Evolutionary conservation across 2,888 invertebrate species (phyloP).

Genomic region (Eulithis prunata): DNA sequence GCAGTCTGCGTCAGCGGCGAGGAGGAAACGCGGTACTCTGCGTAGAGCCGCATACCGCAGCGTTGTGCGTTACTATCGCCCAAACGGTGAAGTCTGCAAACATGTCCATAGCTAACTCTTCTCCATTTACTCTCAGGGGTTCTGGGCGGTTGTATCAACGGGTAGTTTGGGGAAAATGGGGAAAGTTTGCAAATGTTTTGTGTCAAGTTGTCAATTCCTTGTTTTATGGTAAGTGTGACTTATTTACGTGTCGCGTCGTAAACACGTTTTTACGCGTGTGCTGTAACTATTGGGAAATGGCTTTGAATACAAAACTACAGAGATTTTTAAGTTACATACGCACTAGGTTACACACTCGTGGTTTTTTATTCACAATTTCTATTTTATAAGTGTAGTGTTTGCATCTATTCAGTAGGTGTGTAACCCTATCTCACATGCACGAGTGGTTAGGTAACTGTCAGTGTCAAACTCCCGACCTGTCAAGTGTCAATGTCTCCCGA

Average conservation of each 20-base stretch:
- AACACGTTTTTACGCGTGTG: slow-evolving; percentile 14
- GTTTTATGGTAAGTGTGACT: slow-evolving; percentile 30
- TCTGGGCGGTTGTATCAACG: slow-evolving; percentile 14
- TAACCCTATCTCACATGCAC: too few species aligned
- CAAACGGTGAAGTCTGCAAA: background rate
- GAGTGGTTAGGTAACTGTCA: too few species aligned
- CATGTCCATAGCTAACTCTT: background rate
- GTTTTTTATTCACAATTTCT: too few species aligned
- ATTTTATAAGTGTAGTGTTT: too few species aligned
- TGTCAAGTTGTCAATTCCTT: slow-evolving; percentile 28
- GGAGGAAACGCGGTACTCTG: too few species aligned
- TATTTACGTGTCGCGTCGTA: slow-evolving; percentile 24
- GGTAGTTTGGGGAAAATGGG: slow-evolving; percentile 32
- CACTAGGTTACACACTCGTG: too few species aligned
- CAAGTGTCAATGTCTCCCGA: too few species aligned
- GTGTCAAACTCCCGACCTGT: too few species aligned
- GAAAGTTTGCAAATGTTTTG: slow-evolving; percentile 30
- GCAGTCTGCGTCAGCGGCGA: too few species aligned
- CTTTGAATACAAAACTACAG: slow-evolving; percentile 7
- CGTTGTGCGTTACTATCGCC: too few species aligned
- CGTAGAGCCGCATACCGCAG: too few species aligned
- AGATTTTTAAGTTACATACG: background rate
- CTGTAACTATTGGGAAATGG: background rate
- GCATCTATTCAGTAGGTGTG: too few species aligned
- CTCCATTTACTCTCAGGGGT: background rate